These are phyloP conservation scores for Cladopsammia gracilis DNA, from an alignment of 64 coral and sea anemone species.

Conservation along the genomic window DNA sequence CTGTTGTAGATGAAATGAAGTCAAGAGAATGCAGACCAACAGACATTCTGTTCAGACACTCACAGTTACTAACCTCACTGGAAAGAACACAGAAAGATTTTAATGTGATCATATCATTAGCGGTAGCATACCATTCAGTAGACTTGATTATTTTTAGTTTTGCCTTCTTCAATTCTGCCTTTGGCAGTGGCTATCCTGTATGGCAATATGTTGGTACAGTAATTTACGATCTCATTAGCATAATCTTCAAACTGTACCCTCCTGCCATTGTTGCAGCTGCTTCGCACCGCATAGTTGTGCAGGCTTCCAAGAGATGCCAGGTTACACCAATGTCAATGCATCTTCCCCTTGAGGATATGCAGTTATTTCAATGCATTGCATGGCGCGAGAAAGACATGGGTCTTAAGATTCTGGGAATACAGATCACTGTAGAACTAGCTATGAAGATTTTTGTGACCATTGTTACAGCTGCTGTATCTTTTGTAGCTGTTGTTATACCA, in stretches of 20 bases:
- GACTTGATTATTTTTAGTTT: constrained; percentile 84
- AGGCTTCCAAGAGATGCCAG: constrained; percentile 68
- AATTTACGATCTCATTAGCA: constrained; percentile 74
- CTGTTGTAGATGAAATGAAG: constrained; percentile 59
- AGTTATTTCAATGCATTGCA: constrained; percentile 71
- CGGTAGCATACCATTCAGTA: constrained; percentile 63
- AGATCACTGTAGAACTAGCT: constrained; percentile 75
- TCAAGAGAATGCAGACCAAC: constrained; percentile 20
- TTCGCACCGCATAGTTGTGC: constrained; percentile 65
- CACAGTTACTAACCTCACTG: constrained; percentile 35
- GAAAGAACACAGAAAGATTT: constrained; percentile 80
- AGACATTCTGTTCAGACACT: constrained; percentile 41
- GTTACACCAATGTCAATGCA: constrained; percentile 22
- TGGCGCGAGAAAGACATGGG: constrained; percentile 73
- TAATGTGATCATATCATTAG: constrained; percentile 71
- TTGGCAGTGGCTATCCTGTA: constrained; percentile 60
- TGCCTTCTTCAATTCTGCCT: constrained; percentile 75
- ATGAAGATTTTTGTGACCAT: constrained; percentile 73
- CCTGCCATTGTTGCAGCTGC: constrained; percentile 74
- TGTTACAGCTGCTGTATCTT: constrained; percentile 59
- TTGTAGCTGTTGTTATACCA: constrained; percentile 70
- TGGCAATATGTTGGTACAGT: constrained; percentile 79
- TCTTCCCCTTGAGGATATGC: constrained; percentile 70
- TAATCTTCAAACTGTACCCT: constrained; percentile 74
- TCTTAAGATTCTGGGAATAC: constrained; percentile 79